These are phyloP conservation scores for Euphysa ruthae DNA, from an alignment of 30 jellyfish, hydroid and myxozoan species.

Conservation along the genomic window DNA sequence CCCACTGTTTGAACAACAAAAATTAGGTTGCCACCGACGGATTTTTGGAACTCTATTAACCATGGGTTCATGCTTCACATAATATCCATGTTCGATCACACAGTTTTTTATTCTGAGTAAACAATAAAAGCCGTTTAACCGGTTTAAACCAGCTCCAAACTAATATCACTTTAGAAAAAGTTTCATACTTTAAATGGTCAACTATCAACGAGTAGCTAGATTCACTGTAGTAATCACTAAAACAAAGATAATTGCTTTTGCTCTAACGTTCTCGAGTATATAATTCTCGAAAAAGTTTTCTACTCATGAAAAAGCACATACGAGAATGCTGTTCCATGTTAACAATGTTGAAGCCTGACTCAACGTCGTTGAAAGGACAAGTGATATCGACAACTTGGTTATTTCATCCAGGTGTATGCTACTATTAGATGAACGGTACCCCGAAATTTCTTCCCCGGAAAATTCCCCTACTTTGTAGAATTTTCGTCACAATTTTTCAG, in stretches of 20 bases:
- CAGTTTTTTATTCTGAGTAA: neutral
- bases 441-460: no score
- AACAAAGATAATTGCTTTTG: neutral
- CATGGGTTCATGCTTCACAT: slow-evolving; percentile 8
- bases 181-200: neutral
- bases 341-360: no score
- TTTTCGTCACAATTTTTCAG: no score
- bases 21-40: slow-evolving; percentile 1
- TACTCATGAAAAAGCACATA: no score
- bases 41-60: neutral
- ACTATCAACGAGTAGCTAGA: neutral
- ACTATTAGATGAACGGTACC: no score
- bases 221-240: neutral
- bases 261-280: no score
- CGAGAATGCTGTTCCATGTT: no score
- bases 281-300: no score
- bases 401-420: no score
- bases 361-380: no score
- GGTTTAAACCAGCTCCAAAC: slow-evolving; percentile 4
- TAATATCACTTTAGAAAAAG: slow-evolving; percentile 1
- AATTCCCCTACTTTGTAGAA: no score
- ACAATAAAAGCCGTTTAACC: neutral
- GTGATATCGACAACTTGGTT: no score
- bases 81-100: slow-evolving; percentile 3
- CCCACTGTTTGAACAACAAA: neutral